A percentile compares a stretch with the other conserved stretches of the same genome.
Conservation (phyloP, 2,113 vertebrate species). For the Mungos mungo region DNA sequence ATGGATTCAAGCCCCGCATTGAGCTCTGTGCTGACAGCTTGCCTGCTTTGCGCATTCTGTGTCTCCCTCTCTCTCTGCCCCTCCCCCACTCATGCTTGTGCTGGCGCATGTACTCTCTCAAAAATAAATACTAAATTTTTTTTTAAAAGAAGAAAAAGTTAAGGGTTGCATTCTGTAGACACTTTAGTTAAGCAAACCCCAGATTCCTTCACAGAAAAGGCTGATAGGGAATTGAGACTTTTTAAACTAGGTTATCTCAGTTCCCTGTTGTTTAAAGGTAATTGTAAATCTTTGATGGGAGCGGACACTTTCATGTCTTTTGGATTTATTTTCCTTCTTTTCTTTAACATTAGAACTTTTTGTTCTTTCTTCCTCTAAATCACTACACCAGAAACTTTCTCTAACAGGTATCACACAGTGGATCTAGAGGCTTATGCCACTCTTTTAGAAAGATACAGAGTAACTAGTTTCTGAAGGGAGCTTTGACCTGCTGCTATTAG, state of each 20-base stretch:
- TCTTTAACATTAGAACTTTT: neutral
- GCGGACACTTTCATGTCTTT: neutral
- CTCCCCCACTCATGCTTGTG: too few relatives aligned
- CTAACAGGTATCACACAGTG: neutral
- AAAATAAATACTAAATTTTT: too few relatives aligned
- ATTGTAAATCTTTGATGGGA: neutral
- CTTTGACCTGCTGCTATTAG: neutral
- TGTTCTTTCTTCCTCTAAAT: neutral
- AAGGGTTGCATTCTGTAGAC: neutral
- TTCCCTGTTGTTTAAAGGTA: neutral
- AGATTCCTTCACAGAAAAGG: neutral
- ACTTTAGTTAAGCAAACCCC: neutral
- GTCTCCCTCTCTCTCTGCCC: too few relatives aligned
- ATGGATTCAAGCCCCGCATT: too few relatives aligned
- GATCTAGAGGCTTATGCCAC: neutral
- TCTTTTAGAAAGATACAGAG: neutral
- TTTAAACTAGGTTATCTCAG: neutral
- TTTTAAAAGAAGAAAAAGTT: neutral
- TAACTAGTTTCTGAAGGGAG: neutral
- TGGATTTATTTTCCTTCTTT: neutral
- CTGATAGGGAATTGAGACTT: neutral
- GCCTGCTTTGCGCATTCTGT: too few relatives aligned
- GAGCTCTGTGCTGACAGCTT: too few relatives aligned
- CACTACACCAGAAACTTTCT: neutral
- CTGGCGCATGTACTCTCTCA: too few relatives aligned